Evolutionary conservation across 2,113 vertebrate genomes (phyloP), one percentile per base, ranked within the genome.

Genomic region (Xerus inauris): DNA sequence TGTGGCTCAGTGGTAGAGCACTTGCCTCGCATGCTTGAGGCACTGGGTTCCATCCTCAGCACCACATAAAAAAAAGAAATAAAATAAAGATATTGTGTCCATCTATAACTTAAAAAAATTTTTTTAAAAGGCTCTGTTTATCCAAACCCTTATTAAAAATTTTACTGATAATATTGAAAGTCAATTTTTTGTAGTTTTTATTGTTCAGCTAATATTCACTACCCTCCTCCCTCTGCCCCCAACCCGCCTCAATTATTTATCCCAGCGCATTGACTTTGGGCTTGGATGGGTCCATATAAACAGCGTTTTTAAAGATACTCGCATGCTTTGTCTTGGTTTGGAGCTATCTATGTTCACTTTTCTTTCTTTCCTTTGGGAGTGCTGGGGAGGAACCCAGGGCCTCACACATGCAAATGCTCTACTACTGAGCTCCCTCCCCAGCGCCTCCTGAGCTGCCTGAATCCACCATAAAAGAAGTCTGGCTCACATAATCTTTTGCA

Each of bases 161-260:
- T 10, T 94, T 94, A 72, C 64, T 75, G 69, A 86, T 59, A n/a
- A 92, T 59, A 73, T 82, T 40, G 59, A 93, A 90, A 38, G 77
- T 26, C 19, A 2, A 12, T 83, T 80, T 59, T 24, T 28, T 26
- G 40, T 72, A 45, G 65, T 16, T 57, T 26, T 85, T 76, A 71
- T 62, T 54, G 14, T 89, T 77, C 8, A 59, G 54, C 20, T 45
- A 32, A 62, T 42, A 89, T 38, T 76, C n/a, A n/a, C 40, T 38
- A 19, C 47, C 6, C 49, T 67, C 32, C 6, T 2, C 0, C 49
- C 38, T 59, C 64, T n/a, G n/a, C n/a, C n/a, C n/a, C n/a, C n/a
- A n/a, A n/a, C n/a, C n/a, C n/a, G n/a, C n/a, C 24, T 17, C 7
- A 13, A 51, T 35, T 22, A 14, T 40, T 73, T 47, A 32, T 14